These are phyloP conservation scores for cattle (Bos taurus) DNA, from an alignment of 2,113 vertebrate species.

Conservation along the genomic window DNA sequence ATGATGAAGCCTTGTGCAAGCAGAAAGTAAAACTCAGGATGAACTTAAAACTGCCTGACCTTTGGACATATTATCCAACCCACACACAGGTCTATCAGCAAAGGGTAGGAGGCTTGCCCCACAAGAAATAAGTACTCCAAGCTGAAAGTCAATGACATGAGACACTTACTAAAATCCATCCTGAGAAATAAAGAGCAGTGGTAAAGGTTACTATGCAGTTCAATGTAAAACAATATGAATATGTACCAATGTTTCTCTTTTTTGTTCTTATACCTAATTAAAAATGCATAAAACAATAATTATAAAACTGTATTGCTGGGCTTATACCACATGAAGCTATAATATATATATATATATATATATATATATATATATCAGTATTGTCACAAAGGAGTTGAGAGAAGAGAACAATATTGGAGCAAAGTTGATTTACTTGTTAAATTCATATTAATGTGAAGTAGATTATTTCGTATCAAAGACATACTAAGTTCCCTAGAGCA, in stretches of 20 bases:
- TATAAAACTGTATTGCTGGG: background rate
- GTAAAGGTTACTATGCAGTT: background rate
- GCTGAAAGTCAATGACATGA: background rate
- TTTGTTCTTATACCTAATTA: background rate
- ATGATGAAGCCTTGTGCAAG: background rate
- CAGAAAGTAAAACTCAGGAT: background rate
- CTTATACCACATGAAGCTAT: background rate
- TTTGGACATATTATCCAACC: background rate
- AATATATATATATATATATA: background rate
- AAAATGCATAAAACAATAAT: background rate
- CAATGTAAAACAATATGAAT: background rate
- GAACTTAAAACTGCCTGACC: background rate
- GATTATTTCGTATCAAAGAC: background rate
- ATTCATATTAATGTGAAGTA: background rate
- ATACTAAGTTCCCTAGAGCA: background rate
- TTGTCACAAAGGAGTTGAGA: background rate
- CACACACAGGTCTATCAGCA: background rate
- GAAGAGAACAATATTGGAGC: background rate
- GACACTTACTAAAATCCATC: background rate
- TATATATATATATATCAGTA: background rate
- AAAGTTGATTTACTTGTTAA: background rate
- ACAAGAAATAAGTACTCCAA: background rate
- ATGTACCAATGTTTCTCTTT: background rate
- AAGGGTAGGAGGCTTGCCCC: background rate
- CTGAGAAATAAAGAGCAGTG: background rate